These are phyloP conservation scores for Indri indri DNA, from an alignment of 2,113 vertebrate species.

Conservation along the genomic window DNA sequence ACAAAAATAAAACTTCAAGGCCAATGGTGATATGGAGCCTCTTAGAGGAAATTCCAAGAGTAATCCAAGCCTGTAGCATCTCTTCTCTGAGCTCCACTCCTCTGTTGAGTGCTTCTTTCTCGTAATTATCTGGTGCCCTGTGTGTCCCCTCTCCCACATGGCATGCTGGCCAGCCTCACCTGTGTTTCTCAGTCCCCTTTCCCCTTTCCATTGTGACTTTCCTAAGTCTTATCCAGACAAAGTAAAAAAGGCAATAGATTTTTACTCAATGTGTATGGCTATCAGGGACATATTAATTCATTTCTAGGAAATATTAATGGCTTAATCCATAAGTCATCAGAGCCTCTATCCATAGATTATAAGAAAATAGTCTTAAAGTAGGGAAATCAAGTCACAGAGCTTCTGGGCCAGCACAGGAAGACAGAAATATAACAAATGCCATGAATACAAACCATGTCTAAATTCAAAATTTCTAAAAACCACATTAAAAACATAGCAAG, in stretches of 20 bases:
- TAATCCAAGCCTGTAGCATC: not conserved
- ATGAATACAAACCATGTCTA: not conserved
- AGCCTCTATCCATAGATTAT: not conserved
- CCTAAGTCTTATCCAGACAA: not conserved
- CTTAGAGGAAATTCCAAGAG: not conserved
- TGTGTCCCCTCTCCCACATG: not conserved
- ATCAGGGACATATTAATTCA: not conserved
- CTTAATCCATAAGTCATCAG: not conserved
- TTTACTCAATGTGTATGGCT: not conserved
- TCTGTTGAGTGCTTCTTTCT: not conserved
- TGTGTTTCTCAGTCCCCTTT: not conserved
- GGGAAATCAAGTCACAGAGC: not conserved
- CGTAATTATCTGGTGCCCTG: rapidly evolving
- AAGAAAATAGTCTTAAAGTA: not conserved
- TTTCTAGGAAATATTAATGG: not conserved
- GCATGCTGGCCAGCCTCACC: not conserved
- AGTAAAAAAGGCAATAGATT: not conserved
- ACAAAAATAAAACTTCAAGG: not conserved
- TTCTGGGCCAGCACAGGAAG: not conserved
- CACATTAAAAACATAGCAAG: not conserved
- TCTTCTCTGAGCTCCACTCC: not conserved
- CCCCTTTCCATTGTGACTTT: not conserved
- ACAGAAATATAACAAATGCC: not conserved
- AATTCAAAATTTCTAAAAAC: not conserved
- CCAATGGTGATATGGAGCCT: not conserved